Base-by-base conservation (phyloP, 2,888 invertebrate genomes). In the Stenotaenia linearis region DNA sequence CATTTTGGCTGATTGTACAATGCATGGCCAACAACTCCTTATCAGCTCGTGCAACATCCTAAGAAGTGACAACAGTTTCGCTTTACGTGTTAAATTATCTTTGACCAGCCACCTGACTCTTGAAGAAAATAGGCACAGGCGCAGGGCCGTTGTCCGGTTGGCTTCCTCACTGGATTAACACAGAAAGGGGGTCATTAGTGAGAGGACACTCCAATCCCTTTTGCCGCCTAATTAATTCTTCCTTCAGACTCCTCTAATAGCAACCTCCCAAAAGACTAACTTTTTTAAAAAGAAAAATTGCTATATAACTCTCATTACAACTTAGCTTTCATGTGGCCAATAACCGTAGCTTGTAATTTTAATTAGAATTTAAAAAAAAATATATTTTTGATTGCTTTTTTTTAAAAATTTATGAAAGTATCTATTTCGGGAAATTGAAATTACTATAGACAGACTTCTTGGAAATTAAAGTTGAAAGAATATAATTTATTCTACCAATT, bases 161-260 rank as follows among this genome's bases (percentile, higher is more conserved):
- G 28, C 69, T 69, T 69, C 28, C 69, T 69, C 69, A 69, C 69
- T 69, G 69, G 69, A 69, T 69, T 69, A 69, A 69, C 69, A 69
- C 69, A 69, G 69, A 69, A 69, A 69, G 69, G 69, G 69, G 69
- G 69, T 69, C 69, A 69, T 69, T 69, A 69, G 69, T 69, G 69
- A 69, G 69, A 69, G 69, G 69, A 69, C 69, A 69, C 69, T 69
- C 69, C 69, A 69, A 69, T 69, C 69, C 69, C 69, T 69, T 69
- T 69, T 69, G 69, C 69, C 69, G 69, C 69, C 69, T 69, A 69
- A 69, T 69, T 69, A 69, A 69, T 69, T 69, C 25, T 69, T 28
- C 23, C 56, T 23, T 21, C 25, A 10, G 28, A 69, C 69, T 69
- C 69, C 69, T 28, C 69, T 69, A 50, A 50, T n/a, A 69, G n/a